phyloP scores from a whole-genome alignment of 2,888 invertebrate species.

The Euspilapteryx auroguttella region DNA sequence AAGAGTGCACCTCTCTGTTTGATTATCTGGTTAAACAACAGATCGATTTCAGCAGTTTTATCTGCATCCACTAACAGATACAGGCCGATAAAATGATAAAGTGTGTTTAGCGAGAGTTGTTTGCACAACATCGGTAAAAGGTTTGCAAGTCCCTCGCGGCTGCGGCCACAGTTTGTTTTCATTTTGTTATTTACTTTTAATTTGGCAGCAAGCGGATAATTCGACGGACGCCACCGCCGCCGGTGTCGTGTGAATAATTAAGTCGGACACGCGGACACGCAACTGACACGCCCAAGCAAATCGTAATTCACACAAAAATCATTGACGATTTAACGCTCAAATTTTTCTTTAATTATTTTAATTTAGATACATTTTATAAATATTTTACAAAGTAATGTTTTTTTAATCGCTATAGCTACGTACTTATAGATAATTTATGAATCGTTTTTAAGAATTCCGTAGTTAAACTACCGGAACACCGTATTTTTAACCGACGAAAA shows the following conservation, averaged over 20 bases:
- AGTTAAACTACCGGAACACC: no score
- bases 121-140: conserved; percentile 55
- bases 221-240: conserved; percentile 31
- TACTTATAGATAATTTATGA: no score
- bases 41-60: conserved; percentile 30
- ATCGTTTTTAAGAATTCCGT: no score
- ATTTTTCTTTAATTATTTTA: no score
- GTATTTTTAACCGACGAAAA: no score
- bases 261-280: no score
- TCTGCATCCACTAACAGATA: conserved; percentile 43
- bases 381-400: no score
- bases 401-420: no score
- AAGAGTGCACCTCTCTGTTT: conserved; percentile 2
- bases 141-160: conserved; percentile 55
- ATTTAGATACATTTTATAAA: no score
- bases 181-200: conserved; percentile 62
- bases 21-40: conserved; percentile 10
- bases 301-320: no score
- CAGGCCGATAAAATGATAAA: conserved; percentile 45
- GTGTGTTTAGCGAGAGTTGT: conserved; percentile 54
- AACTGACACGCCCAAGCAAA: no score
- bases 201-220: conserved; percentile 60
- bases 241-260: conserved; percentile 53
- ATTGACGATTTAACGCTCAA: no score
- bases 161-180: conserved; percentile 44